Percentiles rank a stretch among this genome's conserved stretches.
Evolutionary conservation across 2,797 vertebrate genomes (phyloP).

Genomic region (Semaprochilodus insignis): DNA sequence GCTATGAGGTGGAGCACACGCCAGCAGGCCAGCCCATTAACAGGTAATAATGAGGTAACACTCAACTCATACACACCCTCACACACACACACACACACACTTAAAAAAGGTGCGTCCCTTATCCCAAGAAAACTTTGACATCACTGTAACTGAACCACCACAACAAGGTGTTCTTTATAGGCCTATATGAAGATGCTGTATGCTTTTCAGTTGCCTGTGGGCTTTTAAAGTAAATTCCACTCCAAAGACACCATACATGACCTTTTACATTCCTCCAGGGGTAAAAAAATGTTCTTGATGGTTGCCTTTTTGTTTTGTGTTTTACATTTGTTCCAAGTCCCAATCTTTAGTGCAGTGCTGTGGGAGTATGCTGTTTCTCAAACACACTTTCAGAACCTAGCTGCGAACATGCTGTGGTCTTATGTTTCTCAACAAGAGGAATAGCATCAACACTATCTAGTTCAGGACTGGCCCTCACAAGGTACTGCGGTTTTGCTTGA

Average conservation of each 20-base stretch:
- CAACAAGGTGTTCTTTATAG: not conserved
- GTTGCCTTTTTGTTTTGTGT: slow-evolving; percentile 11
- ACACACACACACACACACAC: not conserved
- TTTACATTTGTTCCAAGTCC: slow-evolving; percentile 19
- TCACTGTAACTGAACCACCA: not conserved
- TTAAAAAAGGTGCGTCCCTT: too few relatives aligned
- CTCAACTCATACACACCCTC: slow-evolving; percentile 6
- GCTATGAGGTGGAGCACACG: slow-evolving; percentile 88
- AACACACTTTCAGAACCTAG: slow-evolving; percentile 28
- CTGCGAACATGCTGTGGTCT: slow-evolving; percentile 18
- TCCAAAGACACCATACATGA: not conserved
- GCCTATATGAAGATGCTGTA: not conserved
- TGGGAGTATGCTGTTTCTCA: slow-evolving; percentile 41
- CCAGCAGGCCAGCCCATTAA: slow-evolving; percentile 85
- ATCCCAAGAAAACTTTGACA: not conserved
- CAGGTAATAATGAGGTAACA: slow-evolving; percentile 76
- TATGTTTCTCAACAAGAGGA: slow-evolving; percentile 31
- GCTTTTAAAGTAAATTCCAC: not conserved
- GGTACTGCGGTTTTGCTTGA: slow-evolving; percentile 35
- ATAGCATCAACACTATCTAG: slow-evolving; percentile 19
- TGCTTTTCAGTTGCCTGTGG: not conserved
- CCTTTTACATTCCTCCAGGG: not conserved
- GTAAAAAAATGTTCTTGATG: not conserved
- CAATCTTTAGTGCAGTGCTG: slow-evolving; percentile 7
- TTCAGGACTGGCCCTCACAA: slow-evolving; percentile 30